Evolutionary conservation across 2,797 vertebrate species (phyloP).

Genomic region (Chelidonichthys spinosus): DNA sequence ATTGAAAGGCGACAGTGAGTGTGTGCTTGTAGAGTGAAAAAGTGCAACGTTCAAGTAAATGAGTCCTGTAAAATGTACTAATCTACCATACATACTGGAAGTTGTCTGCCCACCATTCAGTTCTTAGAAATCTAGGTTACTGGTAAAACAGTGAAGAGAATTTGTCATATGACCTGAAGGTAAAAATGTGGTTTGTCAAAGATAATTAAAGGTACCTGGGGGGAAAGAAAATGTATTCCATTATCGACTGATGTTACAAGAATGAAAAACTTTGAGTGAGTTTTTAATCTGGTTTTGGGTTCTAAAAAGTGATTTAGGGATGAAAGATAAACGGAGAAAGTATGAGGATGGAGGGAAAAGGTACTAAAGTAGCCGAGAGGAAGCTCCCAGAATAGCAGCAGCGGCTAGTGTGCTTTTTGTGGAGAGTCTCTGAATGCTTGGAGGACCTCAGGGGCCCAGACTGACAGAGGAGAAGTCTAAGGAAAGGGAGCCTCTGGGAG

Average conservation of each 20-base stretch:
- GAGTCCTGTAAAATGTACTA: neutral
- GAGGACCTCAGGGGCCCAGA: constrained; percentile 72
- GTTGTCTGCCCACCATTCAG: neutral
- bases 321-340: constrained; percentile 14
- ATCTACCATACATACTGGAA: neutral
- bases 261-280: neutral
- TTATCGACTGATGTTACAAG: neutral
- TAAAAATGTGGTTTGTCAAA: constrained; percentile 9
- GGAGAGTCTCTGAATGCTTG: constrained; percentile 78
- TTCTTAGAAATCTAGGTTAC: neutral
- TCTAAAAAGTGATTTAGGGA: neutral
- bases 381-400: constrained; percentile 77
- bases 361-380: constrained; percentile 22
- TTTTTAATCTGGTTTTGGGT: neutral
- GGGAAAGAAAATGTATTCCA: neutral
- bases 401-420: constrained; percentile 73
- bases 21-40: neutral
- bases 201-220: neutral
- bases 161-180: neutral
- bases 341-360: constrained; percentile 35
- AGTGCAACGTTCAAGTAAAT: neutral
- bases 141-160: neutral
- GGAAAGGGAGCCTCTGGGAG: constrained; percentile 61
- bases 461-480: constrained; percentile 72
- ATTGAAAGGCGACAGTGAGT: neutral